A percentile compares a stretch with the other conserved stretches of the same genome.
phyloP scores from a whole-genome alignment of 2,797 vertebrate species.

The Trachops cirrhosus region DNA sequence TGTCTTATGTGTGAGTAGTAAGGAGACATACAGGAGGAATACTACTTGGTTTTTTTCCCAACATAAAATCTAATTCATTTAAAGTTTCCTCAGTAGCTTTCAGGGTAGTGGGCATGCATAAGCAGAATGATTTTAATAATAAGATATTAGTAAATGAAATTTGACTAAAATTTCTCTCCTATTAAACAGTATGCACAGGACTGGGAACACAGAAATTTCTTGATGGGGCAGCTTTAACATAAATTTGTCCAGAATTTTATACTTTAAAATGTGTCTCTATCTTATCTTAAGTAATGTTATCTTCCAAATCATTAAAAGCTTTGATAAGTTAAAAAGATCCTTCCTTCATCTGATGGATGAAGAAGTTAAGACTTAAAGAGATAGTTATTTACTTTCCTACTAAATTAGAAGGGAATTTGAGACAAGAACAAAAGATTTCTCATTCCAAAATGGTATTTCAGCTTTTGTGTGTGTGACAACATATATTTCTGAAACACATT shows the following conservation, averaged over 20 bases:
- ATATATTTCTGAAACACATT: not conserved
- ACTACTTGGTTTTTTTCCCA: not conserved
- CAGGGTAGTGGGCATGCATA: not conserved
- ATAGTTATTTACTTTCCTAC: not conserved
- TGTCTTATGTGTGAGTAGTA: not conserved
- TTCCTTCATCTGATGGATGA: not conserved
- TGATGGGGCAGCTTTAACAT: not conserved
- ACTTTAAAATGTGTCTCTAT: not conserved
- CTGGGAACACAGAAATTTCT: not conserved
- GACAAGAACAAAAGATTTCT: not conserved
- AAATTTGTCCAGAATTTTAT: not conserved
- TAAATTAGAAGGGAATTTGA: slow-evolving; percentile 8
- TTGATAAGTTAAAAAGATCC: not conserved
- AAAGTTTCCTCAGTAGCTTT: not conserved
- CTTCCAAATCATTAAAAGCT: not conserved
- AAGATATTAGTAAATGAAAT: not conserved
- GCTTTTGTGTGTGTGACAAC: not conserved
- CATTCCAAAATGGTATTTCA: not conserved
- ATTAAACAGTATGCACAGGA: not conserved
- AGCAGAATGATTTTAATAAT: not conserved
- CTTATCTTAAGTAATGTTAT: not conserved
- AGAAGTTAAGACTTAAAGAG: not conserved
- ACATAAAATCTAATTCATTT: slow-evolving; percentile 14
- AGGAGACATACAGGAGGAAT: not conserved
- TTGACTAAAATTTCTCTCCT: not conserved